A percentile compares a stretch with the other conserved stretches of the same genome.
phyloP scores from a whole-genome alignment of 2,888 invertebrate genomes.

The Trichopria drosophilae region DNA sequence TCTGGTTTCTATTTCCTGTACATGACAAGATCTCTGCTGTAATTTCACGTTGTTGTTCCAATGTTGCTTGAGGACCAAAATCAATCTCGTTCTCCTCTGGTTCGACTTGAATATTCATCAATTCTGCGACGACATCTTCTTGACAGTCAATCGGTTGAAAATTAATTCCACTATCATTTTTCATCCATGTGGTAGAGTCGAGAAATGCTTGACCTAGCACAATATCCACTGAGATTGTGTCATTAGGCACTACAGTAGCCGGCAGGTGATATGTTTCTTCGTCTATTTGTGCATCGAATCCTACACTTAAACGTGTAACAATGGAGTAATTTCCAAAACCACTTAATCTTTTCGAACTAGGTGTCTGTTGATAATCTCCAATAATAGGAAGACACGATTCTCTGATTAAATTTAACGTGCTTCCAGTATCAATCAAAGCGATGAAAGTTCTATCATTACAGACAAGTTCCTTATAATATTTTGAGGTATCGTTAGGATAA shows the following conservation, averaged over 20 bases:
- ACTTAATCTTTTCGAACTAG: too few relatives aligned
- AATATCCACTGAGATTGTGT: not conserved
- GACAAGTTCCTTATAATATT: too few relatives aligned
- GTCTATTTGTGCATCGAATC: too few relatives aligned
- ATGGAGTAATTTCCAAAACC: too few relatives aligned
- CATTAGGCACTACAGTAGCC: not conserved
- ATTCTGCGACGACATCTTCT: not conserved
- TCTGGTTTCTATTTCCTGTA: not conserved
- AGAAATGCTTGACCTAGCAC: constrained; percentile 2
- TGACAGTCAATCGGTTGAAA: not conserved
- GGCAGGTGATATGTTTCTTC: not conserved
- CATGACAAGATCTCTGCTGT: not conserved
- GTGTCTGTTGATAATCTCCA: too few relatives aligned
- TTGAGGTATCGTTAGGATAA: too few relatives aligned
- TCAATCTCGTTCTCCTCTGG: not conserved
- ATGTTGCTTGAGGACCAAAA: not conserved
- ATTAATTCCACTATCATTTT: not conserved
- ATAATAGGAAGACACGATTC: too few relatives aligned
- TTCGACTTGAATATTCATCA: not conserved
- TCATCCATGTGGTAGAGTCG: constrained; percentile 1
- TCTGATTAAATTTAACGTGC: too few relatives aligned
- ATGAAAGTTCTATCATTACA: too few relatives aligned
- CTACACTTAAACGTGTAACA: too few relatives aligned
- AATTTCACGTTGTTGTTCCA: not conserved
- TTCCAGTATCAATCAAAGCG: too few relatives aligned